Conservation (phyloP, 2,888 invertebrate species). For the Agrochola lychnidis region DNA sequence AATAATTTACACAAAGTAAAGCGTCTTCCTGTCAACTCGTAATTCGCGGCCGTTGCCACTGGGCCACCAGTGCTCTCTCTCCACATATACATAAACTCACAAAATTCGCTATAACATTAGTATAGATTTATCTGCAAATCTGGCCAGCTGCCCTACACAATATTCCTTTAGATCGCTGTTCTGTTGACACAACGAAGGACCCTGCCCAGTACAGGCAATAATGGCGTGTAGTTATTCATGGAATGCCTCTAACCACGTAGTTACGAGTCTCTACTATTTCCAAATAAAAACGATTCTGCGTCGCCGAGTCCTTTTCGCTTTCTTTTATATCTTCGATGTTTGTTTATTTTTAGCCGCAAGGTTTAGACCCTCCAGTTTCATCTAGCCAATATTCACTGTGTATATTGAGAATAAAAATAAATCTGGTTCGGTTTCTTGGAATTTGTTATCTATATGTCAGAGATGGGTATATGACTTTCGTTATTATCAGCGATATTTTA, state of each 20-base stretch:
- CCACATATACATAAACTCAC: no score
- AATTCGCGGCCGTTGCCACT: no score
- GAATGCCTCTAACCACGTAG: conserved; percentile 44
- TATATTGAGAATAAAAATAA: conserved; percentile 6
- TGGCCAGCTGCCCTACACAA: background rate
- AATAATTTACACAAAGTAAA: no score
- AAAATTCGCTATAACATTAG: no score
- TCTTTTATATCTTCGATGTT: conserved; percentile 35
- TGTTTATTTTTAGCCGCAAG: conserved; percentile 50
- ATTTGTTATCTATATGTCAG: background rate
- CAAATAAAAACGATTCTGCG: conserved; percentile 49
- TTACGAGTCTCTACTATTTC: conserved; percentile 45
- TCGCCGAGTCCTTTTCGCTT: conserved; percentile 23
- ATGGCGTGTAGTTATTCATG: conserved; percentile 53
- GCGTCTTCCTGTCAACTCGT: no score
- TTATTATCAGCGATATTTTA: no score
- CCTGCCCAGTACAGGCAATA: conserved; percentile 46
- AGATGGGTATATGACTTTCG: no score
- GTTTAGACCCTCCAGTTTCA: conserved; percentile 23
- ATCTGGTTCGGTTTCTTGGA: conserved; percentile 5
- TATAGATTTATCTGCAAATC: conserved; percentile 3
- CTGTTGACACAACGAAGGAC: conserved; percentile 37
- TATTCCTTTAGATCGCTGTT: conserved; percentile 37
- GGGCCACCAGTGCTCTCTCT: no score
- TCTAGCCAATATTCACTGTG: conserved; percentile 6